Percentiles rank a stretch among this genome's conserved stretches.
Evolutionary conservation across 1,140 invertebrate species (phyloP).

Genomic region (Papilio xuthus): DNA sequence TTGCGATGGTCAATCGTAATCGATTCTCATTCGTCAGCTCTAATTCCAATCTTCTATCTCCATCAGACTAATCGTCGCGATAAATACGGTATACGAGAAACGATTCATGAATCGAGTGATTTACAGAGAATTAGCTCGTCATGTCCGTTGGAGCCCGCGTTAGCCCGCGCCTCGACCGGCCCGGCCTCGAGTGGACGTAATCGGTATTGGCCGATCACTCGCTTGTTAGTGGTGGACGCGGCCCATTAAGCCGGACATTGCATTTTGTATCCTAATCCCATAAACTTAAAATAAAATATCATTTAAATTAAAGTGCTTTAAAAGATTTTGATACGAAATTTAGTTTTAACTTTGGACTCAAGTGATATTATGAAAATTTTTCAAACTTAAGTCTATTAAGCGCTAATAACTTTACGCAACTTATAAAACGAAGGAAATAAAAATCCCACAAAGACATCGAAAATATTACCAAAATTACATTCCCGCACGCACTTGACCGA

Average conservation of each 20-base stretch:
- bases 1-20: slow-evolving; percentile 41
- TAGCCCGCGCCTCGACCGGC: not conserved
- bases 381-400: not conserved
- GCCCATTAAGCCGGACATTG: not conserved
- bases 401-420: not conserved
- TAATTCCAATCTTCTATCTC: slow-evolving; percentile 61
- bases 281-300: not conserved
- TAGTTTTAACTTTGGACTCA: not conserved
- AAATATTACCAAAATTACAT: slow-evolving; percentile 16
- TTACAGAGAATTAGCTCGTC: slow-evolving; percentile 52
- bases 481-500: slow-evolving; percentile 30
- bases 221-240: slow-evolving; percentile 32
- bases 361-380: not conserved
- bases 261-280: slow-evolving; percentile 21
- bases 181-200: slow-evolving; percentile 21
- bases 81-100: slow-evolving; percentile 57
- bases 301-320: not conserved
- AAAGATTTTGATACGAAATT: not conserved
- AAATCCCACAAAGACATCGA: not conserved
- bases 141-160: slow-evolving; percentile 38
- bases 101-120: slow-evolving; percentile 55
- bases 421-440: not conserved
- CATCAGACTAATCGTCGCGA: slow-evolving; percentile 64
- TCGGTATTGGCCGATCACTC: slow-evolving; percentile 18
- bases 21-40: slow-evolving; percentile 53